Percentiles rank a stretch among this genome's conserved stretches.
Evolutionary conservation across 2,113 vertebrate species (phyloP).

Genomic region (Pungitius pungitius): DNA sequence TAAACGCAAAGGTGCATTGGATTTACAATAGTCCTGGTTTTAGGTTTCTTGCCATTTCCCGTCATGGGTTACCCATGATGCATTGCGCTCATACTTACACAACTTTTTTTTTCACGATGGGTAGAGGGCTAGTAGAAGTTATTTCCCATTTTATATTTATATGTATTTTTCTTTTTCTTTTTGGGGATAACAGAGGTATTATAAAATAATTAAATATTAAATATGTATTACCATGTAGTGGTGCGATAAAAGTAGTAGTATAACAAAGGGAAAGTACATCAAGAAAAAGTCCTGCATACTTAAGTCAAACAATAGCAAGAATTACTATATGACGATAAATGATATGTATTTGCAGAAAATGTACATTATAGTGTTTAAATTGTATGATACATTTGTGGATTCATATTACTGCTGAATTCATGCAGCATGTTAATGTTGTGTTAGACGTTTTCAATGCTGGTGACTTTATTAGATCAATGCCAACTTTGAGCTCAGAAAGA

Average conservation of each 20-base stretch:
- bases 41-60: not conserved
- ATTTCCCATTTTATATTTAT: too few species aligned
- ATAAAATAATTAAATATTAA: too few species aligned
- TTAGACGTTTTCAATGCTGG: not conserved
- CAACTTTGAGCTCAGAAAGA: not conserved
- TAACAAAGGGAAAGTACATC: too few species aligned
- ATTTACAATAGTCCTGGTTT: not conserved
- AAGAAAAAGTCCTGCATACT: not conserved
- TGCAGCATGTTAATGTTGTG: too few species aligned
- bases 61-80: not conserved
- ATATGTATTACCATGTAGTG: too few species aligned
- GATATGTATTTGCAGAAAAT: not conserved
- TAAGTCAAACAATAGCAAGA: not conserved
- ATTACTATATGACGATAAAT: too few species aligned
- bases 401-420: not conserved
- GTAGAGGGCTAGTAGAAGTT: too few species aligned
- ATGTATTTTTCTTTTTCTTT: too few species aligned
- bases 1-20: not conserved
- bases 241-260: too few species aligned
- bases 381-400: not conserved
- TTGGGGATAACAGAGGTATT: too few species aligned
- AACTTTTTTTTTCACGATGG: not conserved
- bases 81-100: slow-evolving; percentile 5
- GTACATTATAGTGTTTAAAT: not conserved
- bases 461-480: not conserved